Evolutionary conservation across 2,888 invertebrate genomes (phyloP).

Genomic region (Panopea generosa): DNA sequence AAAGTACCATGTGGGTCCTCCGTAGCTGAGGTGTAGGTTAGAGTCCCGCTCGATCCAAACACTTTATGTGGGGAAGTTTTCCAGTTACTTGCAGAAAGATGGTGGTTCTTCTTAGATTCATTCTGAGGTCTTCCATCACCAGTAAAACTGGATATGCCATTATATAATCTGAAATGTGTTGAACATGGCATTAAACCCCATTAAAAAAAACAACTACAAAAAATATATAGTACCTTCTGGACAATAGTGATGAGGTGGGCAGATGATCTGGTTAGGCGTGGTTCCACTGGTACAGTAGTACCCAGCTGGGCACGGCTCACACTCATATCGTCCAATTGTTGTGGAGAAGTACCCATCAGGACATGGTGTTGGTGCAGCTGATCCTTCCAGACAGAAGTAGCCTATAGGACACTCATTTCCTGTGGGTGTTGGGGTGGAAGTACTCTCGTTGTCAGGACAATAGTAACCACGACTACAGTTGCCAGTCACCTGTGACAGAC

Average conservation of each 20-base stretch:
- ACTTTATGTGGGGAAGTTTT: no score
- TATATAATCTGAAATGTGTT: no score
- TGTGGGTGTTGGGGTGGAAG: conserved; percentile 74
- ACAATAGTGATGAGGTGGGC: conserved; percentile 81
- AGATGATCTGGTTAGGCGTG: conserved; percentile 73
- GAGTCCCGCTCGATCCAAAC: no score
- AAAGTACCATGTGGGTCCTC: no score
- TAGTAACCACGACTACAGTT: conserved; percentile 81
- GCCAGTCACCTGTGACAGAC: conserved; percentile 77
- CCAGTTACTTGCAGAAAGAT: no score
- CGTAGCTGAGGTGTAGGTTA: no score
- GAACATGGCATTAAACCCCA: no score
- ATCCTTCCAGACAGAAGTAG: conserved; percentile 79
- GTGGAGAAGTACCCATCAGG: conserved; percentile 78
- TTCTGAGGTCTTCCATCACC: no score
- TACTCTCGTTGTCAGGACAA: conserved; percentile 81
- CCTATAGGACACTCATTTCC: conserved; percentile 73
- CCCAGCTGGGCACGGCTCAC: conserved; percentile 81
- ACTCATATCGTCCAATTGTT: conserved; percentile 71
- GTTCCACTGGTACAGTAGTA: conserved; percentile 79
- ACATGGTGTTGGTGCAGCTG: conserved; percentile 77
- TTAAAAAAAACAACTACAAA: no score
- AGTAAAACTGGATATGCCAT: no score
- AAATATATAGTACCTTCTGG: conserved; percentile 80
- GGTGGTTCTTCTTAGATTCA: no score